phyloP scores from a whole-genome alignment of 2,797 vertebrate genomes.

The Argyrosomus regius region DNA sequence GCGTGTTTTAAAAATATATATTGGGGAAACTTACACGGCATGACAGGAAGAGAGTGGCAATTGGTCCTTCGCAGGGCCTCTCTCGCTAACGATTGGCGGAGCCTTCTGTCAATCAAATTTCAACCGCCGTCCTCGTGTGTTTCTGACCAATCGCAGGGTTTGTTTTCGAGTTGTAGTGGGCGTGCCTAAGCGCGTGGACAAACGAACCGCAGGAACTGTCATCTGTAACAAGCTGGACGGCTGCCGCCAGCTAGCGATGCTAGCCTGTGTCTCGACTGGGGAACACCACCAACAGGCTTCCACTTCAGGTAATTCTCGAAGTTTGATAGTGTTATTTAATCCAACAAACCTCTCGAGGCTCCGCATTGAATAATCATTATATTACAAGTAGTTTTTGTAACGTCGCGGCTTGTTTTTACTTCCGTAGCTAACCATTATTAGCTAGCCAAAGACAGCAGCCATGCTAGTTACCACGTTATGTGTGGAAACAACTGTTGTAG shows the following conservation, averaged over 20 bases:
- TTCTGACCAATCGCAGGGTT: slow-evolving; percentile 78
- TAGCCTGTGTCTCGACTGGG: slow-evolving; percentile 44
- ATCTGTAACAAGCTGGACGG: slow-evolving; percentile 45
- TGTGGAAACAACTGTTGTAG: background rate
- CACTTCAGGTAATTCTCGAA: slow-evolving; percentile 66
- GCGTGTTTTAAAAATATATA: background rate
- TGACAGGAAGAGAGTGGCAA: slow-evolving; percentile 63
- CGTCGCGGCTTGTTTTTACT: slow-evolving; percentile 9
- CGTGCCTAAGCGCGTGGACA: slow-evolving; percentile 74
- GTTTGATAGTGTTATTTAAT: background rate
- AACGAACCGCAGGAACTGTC: slow-evolving; percentile 71
- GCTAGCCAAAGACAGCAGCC: slow-evolving; percentile 51
- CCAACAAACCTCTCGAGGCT: background rate
- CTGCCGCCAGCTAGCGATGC: slow-evolving; percentile 64
- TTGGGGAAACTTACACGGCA: background rate
- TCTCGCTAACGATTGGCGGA: slow-evolving; percentile 50
- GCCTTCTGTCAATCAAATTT: slow-evolving; percentile 56
- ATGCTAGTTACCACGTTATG: slow-evolving; percentile 51
- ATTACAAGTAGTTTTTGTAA: background rate
- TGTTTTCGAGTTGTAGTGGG: slow-evolving; percentile 85
- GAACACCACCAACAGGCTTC: slow-evolving; percentile 47
- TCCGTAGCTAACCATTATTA: slow-evolving; percentile 32
- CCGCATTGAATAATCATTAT: rapidly evolving
- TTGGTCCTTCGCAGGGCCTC: slow-evolving; percentile 64
- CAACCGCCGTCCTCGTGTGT: slow-evolving; percentile 27